Evolutionary conservation across 2,797 vertebrate genomes (phyloP).

Genomic region (Channa striata): DNA sequence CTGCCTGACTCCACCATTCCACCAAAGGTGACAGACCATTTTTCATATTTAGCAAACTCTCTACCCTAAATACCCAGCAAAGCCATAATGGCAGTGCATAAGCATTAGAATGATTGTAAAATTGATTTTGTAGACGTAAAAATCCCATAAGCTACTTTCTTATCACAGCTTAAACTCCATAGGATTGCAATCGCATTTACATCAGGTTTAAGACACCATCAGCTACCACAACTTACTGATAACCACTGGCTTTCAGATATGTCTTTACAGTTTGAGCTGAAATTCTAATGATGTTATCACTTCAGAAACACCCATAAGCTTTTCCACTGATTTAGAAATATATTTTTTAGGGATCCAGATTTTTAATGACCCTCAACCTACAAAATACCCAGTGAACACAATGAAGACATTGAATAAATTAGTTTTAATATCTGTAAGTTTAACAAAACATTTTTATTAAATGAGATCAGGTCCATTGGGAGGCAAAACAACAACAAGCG

Average conservation of each 20-base stretch:
- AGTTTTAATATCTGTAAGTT: slow-evolving; percentile 57
- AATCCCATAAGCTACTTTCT: slow-evolving; percentile 45
- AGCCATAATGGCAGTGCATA: slow-evolving; percentile 26
- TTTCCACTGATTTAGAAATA: too few species aligned
- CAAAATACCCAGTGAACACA: slow-evolving; percentile 8
- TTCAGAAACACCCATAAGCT: neutral
- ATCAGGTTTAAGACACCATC: slow-evolving; percentile 48
- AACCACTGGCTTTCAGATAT: slow-evolving; percentile 19
- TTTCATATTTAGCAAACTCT: slow-evolving; percentile 20
- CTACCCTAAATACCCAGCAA: slow-evolving; percentile 42
- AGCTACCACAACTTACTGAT: slow-evolving; percentile 29
- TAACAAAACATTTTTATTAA: slow-evolving; percentile 57
- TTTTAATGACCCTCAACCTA: slow-evolving; percentile 3
- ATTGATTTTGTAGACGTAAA: slow-evolving; percentile 43
- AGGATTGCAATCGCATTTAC: slow-evolving; percentile 52
- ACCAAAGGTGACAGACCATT: too few species aligned
- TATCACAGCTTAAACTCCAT: slow-evolving; percentile 38
- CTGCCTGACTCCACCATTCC: neutral
- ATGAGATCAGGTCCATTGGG: slow-evolving; percentile 49
- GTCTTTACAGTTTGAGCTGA: slow-evolving; percentile 4
- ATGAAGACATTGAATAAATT: slow-evolving; percentile 34
- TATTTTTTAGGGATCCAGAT: neutral
- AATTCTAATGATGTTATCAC: slow-evolving; percentile 1
- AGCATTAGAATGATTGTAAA: slow-evolving; percentile 28
- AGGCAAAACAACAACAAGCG: slow-evolving; percentile 30